phyloP scores from a whole-genome alignment of 1,140 invertebrate species.

The Saccostrea cuccullata region DNA sequence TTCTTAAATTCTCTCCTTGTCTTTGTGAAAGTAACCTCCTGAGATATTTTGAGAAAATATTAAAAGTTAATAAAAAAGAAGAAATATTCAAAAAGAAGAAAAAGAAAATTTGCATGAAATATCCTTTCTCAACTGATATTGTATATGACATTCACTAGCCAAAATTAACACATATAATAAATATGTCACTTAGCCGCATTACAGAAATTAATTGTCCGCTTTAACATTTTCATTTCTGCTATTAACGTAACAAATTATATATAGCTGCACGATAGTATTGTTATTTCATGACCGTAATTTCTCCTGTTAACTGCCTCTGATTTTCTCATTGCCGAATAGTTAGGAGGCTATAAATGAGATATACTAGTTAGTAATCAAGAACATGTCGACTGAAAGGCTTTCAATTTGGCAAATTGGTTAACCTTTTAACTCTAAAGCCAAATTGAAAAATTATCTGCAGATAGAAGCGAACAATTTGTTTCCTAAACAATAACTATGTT shows the following conservation, averaged over 20 bases:
- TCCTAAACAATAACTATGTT: neutral
- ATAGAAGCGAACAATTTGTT: neutral
- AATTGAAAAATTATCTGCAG: neutral
- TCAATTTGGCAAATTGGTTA: neutral
- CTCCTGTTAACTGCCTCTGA: neutral
- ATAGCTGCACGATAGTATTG: neutral
- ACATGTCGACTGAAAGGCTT: neutral
- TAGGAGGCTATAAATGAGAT: neutral
- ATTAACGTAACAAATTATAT: neutral
- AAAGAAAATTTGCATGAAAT: no score
- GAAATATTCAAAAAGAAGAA: no score
- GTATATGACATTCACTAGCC: neutral
- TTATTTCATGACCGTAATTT: neutral
- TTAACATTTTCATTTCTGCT: conserved; percentile 30
- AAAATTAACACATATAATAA: neutral
- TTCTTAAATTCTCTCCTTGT: no score
- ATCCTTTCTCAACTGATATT: no score
- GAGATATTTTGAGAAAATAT: no score
- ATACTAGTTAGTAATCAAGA: neutral
- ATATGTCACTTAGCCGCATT: neutral
- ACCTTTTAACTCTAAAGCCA: neutral
- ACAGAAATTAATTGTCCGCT: conserved; percentile 10
- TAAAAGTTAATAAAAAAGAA: no score
- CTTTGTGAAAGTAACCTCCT: no score
- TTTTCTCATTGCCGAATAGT: neutral